Percentiles rank a stretch among this genome's conserved stretches.
phyloP scores from a whole-genome alignment of 2,797 vertebrate genomes.

The Hoplostethus atlanticus region DNA sequence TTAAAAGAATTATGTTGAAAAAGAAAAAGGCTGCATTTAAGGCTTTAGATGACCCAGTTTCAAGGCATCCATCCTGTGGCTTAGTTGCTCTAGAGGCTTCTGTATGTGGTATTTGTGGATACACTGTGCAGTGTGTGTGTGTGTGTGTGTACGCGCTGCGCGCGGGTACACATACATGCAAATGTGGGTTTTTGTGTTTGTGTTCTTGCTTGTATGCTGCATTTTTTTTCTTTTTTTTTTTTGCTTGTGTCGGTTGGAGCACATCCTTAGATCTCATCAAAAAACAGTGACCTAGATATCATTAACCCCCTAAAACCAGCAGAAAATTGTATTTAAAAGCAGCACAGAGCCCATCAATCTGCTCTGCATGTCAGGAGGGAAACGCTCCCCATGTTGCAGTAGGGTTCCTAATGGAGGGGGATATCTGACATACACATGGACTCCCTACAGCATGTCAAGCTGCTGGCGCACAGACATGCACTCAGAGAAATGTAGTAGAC shows the following conservation, averaged over 20 bases:
- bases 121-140: slow-evolving; percentile 35
- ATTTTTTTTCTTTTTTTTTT: slow-evolving; percentile 9
- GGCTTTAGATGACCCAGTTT: slow-evolving; percentile 81
- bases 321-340: slow-evolving; percentile 59
- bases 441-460: slow-evolving; percentile 47
- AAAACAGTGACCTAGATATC: slow-evolving; percentile 79
- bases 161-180: slow-evolving; percentile 8
- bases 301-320: slow-evolving; percentile 73
- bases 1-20: slow-evolving; percentile 73
- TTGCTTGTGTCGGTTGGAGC: slow-evolving; percentile 33
- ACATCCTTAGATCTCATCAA: slow-evolving; percentile 63
- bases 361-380: slow-evolving; percentile 34
- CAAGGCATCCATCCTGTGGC: slow-evolving; percentile 68
- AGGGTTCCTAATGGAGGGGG: slow-evolving; percentile 48
- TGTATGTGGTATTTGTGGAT: slow-evolving; percentile 62
- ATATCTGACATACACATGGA: slow-evolving; percentile 38
- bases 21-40: slow-evolving; percentile 64
- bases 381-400: slow-evolving; percentile 47
- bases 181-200: slow-evolving; percentile 39
- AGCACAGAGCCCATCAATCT: slow-evolving; percentile 63
- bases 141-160: slow-evolving; percentile 16
- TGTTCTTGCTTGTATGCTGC: slow-evolving; percentile 29
- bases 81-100: slow-evolving; percentile 69
- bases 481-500: slow-evolving; percentile 52
- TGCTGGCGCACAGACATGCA: slow-evolving; percentile 36